Conservation (phyloP, 2,113 vertebrate species). For the Dasyurus viverrinus region DNA sequence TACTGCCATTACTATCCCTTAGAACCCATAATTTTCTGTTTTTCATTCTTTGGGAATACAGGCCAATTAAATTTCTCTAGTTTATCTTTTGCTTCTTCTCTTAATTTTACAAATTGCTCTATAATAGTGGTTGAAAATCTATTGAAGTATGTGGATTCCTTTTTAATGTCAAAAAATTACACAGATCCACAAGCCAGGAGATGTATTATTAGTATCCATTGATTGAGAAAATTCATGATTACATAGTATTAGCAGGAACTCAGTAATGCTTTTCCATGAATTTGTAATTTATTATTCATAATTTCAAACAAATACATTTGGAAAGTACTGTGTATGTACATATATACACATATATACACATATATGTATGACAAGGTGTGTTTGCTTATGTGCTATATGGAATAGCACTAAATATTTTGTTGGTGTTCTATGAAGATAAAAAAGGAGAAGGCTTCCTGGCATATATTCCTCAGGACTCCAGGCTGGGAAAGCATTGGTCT, state of each 20-base stretch:
- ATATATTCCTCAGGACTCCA: not conserved
- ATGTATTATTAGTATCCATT: not conserved
- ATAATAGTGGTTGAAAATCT: not conserved
- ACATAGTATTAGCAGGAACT: not conserved
- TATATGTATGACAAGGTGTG: not conserved
- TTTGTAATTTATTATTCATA: not conserved
- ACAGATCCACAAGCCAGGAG: not conserved
- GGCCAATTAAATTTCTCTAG: not conserved
- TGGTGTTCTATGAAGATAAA: not conserved
- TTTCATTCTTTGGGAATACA: not conserved
- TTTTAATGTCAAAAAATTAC: not conserved
- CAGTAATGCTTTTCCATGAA: not conserved
- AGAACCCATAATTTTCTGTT: not conserved
- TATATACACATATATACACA: too few relatives aligned
- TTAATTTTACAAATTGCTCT: not conserved
- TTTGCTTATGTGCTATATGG: not conserved
- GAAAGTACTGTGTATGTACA: not conserved
- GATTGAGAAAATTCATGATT: not conserved
- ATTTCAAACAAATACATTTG: not conserved
- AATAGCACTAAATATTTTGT: not conserved
- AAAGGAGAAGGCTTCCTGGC: not conserved
- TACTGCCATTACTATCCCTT: not conserved
- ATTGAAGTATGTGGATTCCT: not conserved
- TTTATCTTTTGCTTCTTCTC: not conserved
- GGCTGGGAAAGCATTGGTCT: not conserved